Evolutionary conservation across 2,797 vertebrate species (phyloP), one percentile per base, ranked within the genome.

Genomic region (Cephalopachus bancanus): DNA sequence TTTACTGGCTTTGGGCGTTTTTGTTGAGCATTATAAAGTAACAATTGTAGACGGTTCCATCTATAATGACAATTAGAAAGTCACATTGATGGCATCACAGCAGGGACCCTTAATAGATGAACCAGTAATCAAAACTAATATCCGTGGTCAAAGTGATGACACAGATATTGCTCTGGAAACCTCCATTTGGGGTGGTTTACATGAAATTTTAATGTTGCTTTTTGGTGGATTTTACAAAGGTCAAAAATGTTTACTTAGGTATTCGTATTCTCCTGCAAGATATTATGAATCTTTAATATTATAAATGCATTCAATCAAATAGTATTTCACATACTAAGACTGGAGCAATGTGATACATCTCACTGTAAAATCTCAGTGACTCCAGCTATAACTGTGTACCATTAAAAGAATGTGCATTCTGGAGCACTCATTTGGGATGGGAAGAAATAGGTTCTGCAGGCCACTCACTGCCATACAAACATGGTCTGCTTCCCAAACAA

Each of bases 401-500:
- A 75, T 91, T 78, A 10, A 30, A 93, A 20, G 85, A 94, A 84
- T 78, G 3, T 83, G 51, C 72, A 69, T 85, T 12, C 1, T 88
- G 89, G 91, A 72, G 96, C 37, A 5, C 6, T 94, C 59, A 79
- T 62, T 93, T 92, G 90, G 26, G 10, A 8, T 30, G 86, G 28
- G 69, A 93, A 33, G 89, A 87, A 64, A 59, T n/a, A 60, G 59
- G 91, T 24, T 51, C 92, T 75, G 84, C 88, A 7, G 69, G 87
- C 64, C 59, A 96, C 67, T 85, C 62, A 71, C 30, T 20, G 79
- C 89, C 92, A n/a, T 88, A 92, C n/a, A 65, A 94, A 94, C 64
- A 4, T 74, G 75, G 95, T 97, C 96, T 90, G 12, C 64, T 87
- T 94, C 92, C 92, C 33, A 91, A 33, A 44, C 67, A 81, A 95